Percentiles rank a stretch among this genome's conserved stretches.
These are phyloP conservation scores for Hypsibius dujardini DNA, from an alignment of 1,140 invertebrate genomes.

Conservation along the genomic window DNA sequence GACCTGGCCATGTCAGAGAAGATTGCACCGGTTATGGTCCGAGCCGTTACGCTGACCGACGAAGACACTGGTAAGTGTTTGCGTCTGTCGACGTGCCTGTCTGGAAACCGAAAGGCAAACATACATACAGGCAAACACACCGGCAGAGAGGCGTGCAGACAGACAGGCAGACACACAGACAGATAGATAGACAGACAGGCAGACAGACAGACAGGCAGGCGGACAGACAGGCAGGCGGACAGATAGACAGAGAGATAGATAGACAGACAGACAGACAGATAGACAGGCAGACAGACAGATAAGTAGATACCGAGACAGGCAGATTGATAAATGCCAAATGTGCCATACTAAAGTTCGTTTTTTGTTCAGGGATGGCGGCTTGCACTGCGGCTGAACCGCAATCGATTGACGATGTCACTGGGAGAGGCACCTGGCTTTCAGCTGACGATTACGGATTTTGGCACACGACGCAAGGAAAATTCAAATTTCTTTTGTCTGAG, in stretches of 20 bases:
- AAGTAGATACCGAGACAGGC: no score
- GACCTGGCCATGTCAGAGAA: not conserved
- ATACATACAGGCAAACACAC: no score
- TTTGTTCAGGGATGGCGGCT: conserved; percentile 21
- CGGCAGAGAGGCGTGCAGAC: no score
- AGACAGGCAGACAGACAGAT: no score
- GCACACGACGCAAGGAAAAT: conserved; percentile 76
- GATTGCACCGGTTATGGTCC: conserved; percentile 15
- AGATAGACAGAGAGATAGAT: not conserved
- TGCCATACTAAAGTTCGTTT: no score
- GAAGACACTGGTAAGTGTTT: conserved; percentile 52
- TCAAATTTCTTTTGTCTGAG: conserved; percentile 72
- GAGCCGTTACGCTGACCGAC: conserved; percentile 68
- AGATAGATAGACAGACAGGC: no score
- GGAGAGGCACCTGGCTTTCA: not conserved
- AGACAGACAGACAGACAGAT: not conserved
- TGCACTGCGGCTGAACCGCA: conserved; percentile 21
- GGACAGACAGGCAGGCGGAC: conserved; percentile 20
- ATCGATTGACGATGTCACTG: conserved; percentile 4
- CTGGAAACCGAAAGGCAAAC: no score
- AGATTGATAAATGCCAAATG: no score
- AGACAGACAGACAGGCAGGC: no score
- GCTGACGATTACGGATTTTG: conserved; percentile 46
- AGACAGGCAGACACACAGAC: no score
- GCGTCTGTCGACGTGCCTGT: no score